Evolutionary conservation across 2,113 vertebrate species (phyloP).

Genomic region (Melanerpes aurifrons): DNA sequence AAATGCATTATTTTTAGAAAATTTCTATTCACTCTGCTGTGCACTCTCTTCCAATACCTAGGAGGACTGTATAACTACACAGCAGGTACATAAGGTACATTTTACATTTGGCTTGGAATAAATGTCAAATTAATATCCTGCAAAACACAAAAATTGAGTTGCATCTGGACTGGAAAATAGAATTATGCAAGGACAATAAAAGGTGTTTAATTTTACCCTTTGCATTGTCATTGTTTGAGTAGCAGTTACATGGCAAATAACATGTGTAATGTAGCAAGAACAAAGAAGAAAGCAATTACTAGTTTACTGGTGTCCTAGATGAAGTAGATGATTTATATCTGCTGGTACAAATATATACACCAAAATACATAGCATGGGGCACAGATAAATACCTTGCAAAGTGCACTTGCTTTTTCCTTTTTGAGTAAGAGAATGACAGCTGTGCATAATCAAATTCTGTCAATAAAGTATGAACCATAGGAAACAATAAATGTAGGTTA

Average conservation of each 20-base stretch:
- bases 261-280: background rate
- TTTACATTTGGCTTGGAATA: constrained; percentile 34
- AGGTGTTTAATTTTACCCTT: background rate
- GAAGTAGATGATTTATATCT: background rate
- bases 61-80: constrained; percentile 12
- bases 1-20: constrained; percentile 24
- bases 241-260: constrained; percentile 12
- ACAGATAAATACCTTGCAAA: background rate
- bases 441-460: background rate
- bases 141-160: constrained; percentile 9
- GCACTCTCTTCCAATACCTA: background rate
- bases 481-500: background rate
- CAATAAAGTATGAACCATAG: background rate
- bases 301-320: background rate
- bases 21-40: background rate
- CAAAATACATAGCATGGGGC: background rate
- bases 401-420: background rate
- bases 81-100: background rate
- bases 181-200: constrained; percentile 5
- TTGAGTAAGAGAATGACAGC: background rate
- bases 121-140: constrained; percentile 21
- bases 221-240: background rate
- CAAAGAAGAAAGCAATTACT: background rate
- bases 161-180: background rate
- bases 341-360: background rate